These are phyloP conservation scores for Verasper variegatus DNA, from an alignment of 2,113 vertebrate species.

Conservation along the genomic window DNA sequence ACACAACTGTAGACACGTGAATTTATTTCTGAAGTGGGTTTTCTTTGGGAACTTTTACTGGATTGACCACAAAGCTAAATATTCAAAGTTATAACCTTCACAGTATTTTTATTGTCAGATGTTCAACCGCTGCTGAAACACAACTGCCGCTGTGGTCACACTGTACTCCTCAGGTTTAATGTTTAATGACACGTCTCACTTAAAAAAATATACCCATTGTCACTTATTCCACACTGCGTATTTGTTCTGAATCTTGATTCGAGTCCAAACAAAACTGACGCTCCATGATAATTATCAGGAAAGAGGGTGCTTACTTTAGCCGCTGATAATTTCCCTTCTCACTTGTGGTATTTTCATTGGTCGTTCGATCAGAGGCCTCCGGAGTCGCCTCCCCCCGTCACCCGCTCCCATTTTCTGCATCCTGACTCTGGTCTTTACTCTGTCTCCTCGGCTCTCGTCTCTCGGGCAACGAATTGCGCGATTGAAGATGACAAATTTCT, in stretches of 20 bases:
- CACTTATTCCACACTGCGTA: too few relatives aligned
- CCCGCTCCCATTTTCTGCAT: neutral
- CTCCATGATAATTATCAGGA: neutral
- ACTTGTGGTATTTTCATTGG: too few relatives aligned
- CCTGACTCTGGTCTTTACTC: slow-evolving; percentile 11
- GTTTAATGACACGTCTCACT: too few relatives aligned
- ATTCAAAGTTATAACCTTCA: neutral
- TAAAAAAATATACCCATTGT: too few relatives aligned
- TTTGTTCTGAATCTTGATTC: neutral
- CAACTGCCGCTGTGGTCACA: neutral
- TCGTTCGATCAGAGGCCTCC: slow-evolving; percentile 18
- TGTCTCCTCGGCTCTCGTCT: slow-evolving; percentile 21
- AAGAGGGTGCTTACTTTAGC: neutral
- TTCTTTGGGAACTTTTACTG: neutral
- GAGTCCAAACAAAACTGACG: slow-evolving; percentile 4
- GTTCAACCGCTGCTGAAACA: neutral
- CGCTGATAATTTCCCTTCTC: neutral
- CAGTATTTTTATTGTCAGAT: neutral
- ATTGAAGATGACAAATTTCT: slow-evolving; percentile 33
- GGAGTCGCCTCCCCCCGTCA: neutral
- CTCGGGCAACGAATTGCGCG: neutral
- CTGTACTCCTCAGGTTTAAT: neutral
- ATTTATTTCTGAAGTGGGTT: neutral
- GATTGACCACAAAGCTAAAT: neutral
- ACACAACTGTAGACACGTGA: neutral